Evolutionary conservation across 1,140 invertebrate species (phyloP).

Genomic region (Diabrotica virgifera): DNA sequence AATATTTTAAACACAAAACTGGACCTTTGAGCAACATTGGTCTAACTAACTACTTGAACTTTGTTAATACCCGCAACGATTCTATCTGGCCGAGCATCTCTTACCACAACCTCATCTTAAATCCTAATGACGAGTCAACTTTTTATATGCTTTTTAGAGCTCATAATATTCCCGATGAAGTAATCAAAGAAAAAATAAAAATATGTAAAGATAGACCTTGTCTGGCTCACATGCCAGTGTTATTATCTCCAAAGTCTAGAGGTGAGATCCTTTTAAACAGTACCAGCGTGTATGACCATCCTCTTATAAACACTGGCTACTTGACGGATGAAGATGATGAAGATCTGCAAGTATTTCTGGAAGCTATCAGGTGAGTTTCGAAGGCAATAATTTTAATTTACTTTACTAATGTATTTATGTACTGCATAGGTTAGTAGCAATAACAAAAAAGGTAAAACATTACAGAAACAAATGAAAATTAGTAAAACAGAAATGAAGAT

Average conservation of each 20-base stretch:
- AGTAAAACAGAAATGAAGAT: no score
- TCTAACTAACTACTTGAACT: conserved; percentile 25
- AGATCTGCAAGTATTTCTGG: conserved; percentile 40
- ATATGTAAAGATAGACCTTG: conserved; percentile 16
- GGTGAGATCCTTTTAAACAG: conserved; percentile 57
- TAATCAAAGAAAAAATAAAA: conserved; percentile 8
- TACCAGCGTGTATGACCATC: conserved; percentile 59
- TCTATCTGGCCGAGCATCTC: conserved; percentile 29
- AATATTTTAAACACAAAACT: conserved; percentile 25
- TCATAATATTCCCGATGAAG: neutral
- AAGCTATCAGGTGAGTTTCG: conserved; percentile 47
- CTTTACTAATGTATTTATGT: no score
- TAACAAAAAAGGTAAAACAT: no score
- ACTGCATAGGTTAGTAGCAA: no score
- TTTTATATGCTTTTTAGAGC: conserved; percentile 16
- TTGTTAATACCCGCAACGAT: conserved; percentile 27
- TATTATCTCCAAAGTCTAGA: conserved; percentile 67
- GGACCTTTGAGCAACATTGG: conserved; percentile 28
- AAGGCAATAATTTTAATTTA: no score
- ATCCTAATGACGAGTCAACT: conserved; percentile 11
- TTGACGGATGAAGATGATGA: conserved; percentile 55
- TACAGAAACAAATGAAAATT: no score
- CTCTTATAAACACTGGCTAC: conserved; percentile 69
- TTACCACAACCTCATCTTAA: conserved; percentile 52
- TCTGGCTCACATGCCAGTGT: conserved; percentile 48